Percentiles rank a stretch among this genome's conserved stretches.
Conservation (phyloP, 2,888 invertebrate species). For the Dysmachus trigonus region DNA sequence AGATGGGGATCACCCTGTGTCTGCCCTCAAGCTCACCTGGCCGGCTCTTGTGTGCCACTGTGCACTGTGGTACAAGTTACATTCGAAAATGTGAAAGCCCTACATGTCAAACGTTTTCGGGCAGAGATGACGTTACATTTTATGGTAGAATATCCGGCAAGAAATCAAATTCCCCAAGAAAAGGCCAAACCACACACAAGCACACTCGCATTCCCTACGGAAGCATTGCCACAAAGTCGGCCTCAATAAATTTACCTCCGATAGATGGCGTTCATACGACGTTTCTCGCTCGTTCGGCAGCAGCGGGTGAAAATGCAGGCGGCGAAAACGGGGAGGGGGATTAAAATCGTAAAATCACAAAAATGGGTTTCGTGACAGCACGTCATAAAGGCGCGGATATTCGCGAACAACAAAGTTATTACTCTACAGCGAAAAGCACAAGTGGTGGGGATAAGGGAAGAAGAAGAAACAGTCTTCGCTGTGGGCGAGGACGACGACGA, state of each 20-base stretch:
- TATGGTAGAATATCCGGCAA: background rate
- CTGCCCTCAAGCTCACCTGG: background rate
- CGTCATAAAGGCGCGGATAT: slow-evolving; percentile 30
- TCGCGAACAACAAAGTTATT: slow-evolving; percentile 25
- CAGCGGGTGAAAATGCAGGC: background rate
- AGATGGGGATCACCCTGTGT: background rate
- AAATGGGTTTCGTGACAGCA: slow-evolving; percentile 30
- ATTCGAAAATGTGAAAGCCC: background rate
- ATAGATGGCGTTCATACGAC: background rate
- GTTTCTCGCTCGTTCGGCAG: background rate
- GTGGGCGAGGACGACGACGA: background rate
- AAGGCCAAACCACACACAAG: background rate
- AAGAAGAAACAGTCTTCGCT: background rate
- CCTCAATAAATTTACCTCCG: background rate
- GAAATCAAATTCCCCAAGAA: background rate
- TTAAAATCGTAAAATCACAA: slow-evolving; percentile 17
- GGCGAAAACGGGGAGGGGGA: background rate
- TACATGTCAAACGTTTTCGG: background rate
- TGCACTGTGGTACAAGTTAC: background rate
- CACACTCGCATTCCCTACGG: background rate
- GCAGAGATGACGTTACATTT: background rate
- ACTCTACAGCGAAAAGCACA: background rate
- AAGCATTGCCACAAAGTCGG: background rate
- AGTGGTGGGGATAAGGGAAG: background rate
- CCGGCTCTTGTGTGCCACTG: background rate